Base-by-base conservation (phyloP, 1,140 invertebrate genomes). In the Drosophila repletoides region DNA sequence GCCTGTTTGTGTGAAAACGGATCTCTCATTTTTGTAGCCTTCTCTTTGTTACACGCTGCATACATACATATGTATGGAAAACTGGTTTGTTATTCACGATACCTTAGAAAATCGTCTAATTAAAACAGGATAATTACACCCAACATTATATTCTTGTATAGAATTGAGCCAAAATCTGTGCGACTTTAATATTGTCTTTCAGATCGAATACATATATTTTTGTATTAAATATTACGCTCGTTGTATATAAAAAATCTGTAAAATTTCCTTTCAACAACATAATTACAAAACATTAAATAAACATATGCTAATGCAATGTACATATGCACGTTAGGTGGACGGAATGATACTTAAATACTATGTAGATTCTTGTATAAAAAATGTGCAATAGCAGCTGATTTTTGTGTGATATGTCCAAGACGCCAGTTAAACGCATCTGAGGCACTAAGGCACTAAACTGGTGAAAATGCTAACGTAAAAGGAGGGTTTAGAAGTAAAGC, bases 401-500 rank as follows among this genome's bases (percentile, higher is more conserved):
- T 17, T 19, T 64, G 68, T 76, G 60, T 43, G 52, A 71, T 73
- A 59, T 68, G 67, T 49, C 40, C 55, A 51, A 59, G 6, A 45
- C 29, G 34, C 34, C 34, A 48, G 45, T 52, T 5, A 17, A 45
- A 45, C 21, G 15, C 45, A 41, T 74, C 31, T 75, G 83, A 81
- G 77, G 77, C 77, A 81, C 77, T 75, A 81, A 81, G 77, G 77
- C 77, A 81, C 77, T 72, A 34, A 69, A 70, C 55, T 70, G 69
- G 64, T 81, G 73, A 60, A 73, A 24, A 41, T 36, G 31, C 26
- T 29, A 19, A 40, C 14, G 19, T 22, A 60, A 60, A 28, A 65
- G 72, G 56, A 81, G 68, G 65, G 70, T 58, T 34, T 52, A 46
- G 14, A 51, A 34, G 60, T 41, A 60, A 43, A 48, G 22, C 6